Conservation (phyloP, 2,113 vertebrate genomes). For the Campylomormyrus numenius region DNA sequence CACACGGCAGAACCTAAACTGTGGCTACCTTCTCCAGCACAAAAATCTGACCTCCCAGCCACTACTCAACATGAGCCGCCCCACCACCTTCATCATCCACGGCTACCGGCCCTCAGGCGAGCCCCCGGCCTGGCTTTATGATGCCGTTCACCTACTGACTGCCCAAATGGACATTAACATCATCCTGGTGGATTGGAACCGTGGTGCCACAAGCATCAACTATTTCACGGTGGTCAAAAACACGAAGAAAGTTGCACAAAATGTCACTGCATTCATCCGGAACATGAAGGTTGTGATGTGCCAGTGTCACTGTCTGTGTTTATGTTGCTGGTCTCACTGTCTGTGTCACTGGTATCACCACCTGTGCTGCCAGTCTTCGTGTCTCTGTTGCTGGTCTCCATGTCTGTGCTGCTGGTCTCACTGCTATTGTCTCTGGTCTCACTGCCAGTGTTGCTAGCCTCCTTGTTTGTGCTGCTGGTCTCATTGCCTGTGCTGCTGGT, state of each 20-base stretch:
- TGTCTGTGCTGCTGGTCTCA: background rate
- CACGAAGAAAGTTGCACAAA: slow-evolving; percentile 59
- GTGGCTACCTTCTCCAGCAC: slow-evolving; percentile 60
- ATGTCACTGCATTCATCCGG: slow-evolving; percentile 60
- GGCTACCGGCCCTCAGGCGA: slow-evolving; percentile 80
- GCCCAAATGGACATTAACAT: slow-evolving; percentile 64
- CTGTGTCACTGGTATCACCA: background rate
- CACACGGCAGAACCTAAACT: slow-evolving; percentile 62
- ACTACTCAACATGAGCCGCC: slow-evolving; percentile 58
- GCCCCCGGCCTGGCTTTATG: slow-evolving; percentile 64
- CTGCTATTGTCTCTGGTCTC: background rate
- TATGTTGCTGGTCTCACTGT: background rate
- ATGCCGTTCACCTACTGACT: slow-evolving; percentile 52
- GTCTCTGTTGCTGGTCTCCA: background rate
- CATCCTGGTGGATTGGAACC: slow-evolving; percentile 88
- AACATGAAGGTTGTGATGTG: slow-evolving; percentile 70
- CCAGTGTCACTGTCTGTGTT: background rate
- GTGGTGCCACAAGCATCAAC: slow-evolving; percentile 77
- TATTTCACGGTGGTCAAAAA: slow-evolving; percentile 71
- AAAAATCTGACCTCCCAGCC: slow-evolving; percentile 50
- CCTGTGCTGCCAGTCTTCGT: background rate
- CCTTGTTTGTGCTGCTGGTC: background rate
- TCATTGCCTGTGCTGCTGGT: background rate
- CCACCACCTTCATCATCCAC: slow-evolving; percentile 78
- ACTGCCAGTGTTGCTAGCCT: background rate